Evolutionary conservation across 2,797 vertebrate species (phyloP), one percentile per base, ranked within the genome.

Genomic region (Acipenser transmontanus): DNA sequence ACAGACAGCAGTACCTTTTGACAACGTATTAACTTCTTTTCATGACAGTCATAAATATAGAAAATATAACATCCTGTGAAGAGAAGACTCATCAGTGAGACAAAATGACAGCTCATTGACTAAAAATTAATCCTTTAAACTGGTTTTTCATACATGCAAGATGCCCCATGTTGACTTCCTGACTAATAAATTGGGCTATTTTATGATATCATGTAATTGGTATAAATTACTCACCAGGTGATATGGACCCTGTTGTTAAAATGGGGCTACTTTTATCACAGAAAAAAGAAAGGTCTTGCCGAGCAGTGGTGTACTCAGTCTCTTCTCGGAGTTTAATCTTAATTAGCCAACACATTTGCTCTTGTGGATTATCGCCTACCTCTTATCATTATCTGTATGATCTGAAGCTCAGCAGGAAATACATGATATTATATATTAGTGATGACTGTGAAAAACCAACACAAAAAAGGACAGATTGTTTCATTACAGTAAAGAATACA

Each of bases 161-260:
- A 81, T 85, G 80, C 87, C 86, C 85, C 86, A 86, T 88, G 87
- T 87, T 84, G 85, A 84, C 85, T 88, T 87, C 84, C 85, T 86
- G 81, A 86, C 87, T 88, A 87, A 87, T 90, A 88, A 88, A 87
- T 89, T 85, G 85, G 86, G 86, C 83, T 78, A 80, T 90, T 88
- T 89, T 84, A 84, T 87, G 86, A 86, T 79, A 85, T 86, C 85
- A 78, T 84, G 88, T 90, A 89, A 89, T 89, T 89, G 87, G 87
- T 83, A 86, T 84, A 86, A 90, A 89, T 89, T 90, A 87, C 87
- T 87, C 87, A 88, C 87, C 84, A 89, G 87, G 88, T 90, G 88
- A 89, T 86, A 85, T 61, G 82, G 82, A 89, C 85, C 84, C 85
- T 89, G 87, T 90, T 89, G 87, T 90, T 90, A 88, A 88, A 89